phyloP scores from a whole-genome alignment of 92 coral and sea anemone genomes.

The Epizoanthus illoricatus region DNA sequence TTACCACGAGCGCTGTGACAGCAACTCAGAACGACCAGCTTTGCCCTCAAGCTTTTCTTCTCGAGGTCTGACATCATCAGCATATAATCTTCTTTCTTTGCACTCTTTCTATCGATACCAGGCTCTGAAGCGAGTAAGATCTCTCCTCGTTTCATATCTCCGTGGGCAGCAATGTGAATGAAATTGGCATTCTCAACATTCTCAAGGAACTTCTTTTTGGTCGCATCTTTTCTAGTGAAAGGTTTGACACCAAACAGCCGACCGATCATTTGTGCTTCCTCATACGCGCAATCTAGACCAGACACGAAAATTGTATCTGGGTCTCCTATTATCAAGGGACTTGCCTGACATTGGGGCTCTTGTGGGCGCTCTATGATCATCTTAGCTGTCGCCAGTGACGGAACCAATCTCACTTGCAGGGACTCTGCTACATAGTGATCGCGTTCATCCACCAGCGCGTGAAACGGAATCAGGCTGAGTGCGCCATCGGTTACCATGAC shows the following conservation, averaged over 20 bases:
- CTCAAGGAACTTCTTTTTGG: constrained; percentile 32
- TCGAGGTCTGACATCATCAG: constrained; percentile 31
- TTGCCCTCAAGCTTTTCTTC: constrained; percentile 16
- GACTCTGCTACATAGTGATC: constrained; percentile 6
- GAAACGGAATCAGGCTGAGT: constrained; percentile 15
- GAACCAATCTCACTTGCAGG: constrained; percentile 17
- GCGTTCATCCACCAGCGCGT: constrained; percentile 14
- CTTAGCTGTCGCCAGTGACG: constrained; percentile 37
- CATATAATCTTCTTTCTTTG: constrained; percentile 31
- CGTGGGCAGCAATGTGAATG: constrained; percentile 52
- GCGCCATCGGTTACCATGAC: constrained; percentile 27
- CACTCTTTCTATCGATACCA: background rate
- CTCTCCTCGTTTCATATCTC: constrained; percentile 43
- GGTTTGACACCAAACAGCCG: constrained; percentile 17
- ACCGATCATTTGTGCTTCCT: constrained; percentile 41
- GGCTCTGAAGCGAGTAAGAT: constrained; percentile 34
- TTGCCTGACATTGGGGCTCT: background rate
- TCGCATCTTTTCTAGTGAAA: constrained; percentile 35
- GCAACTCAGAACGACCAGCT: constrained; percentile 49
- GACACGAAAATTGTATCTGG: constrained; percentile 7
- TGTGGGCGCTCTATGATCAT: constrained; percentile 23
- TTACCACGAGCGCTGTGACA: constrained; percentile 49
- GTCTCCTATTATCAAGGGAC: constrained; percentile 40
- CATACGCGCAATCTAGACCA: constrained; percentile 2
- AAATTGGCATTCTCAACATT: constrained; percentile 24